phyloP scores from a whole-genome alignment of 1,140 invertebrate genomes.

The Dendrolimus punctatus region DNA sequence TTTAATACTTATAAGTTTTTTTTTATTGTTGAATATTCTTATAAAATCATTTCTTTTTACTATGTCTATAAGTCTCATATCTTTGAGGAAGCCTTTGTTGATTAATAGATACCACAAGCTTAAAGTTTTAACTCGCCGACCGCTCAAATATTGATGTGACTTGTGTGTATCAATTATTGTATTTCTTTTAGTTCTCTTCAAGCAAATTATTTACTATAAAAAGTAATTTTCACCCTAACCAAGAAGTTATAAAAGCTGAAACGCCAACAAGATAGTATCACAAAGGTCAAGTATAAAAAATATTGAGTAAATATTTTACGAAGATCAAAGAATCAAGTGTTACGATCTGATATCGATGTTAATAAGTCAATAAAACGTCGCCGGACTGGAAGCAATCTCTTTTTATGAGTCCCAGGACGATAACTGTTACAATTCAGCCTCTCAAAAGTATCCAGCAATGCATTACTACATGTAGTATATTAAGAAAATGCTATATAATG shows the following conservation, averaged over 20 bases:
- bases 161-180: too few species aligned
- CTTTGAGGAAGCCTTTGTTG: too few species aligned
- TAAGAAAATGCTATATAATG: neutral
- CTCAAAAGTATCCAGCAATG: conserved; percentile 38
- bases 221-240: too few species aligned
- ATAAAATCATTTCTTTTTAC: too few species aligned
- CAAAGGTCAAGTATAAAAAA: conserved; percentile 10
- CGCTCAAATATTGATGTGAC: too few species aligned
- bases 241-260: neutral
- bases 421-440: conserved; percentile 53
- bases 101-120: too few species aligned
- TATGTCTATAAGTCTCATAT: too few species aligned
- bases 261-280: neutral
- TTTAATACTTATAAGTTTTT: too few species aligned
- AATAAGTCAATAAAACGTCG: conserved; percentile 70
- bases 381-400: conserved; percentile 65
- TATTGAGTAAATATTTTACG: conserved; percentile 43
- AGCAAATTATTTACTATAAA: too few species aligned
- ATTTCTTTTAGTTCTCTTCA: too few species aligned
- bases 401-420: conserved; percentile 64
- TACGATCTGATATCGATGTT: conserved; percentile 68
- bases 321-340: conserved; percentile 65
- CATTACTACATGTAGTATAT: conserved; percentile 17
- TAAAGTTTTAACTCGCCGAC: too few species aligned
- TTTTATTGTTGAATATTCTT: too few species aligned